phyloP scores from a whole-genome alignment of 2,888 invertebrate genomes.

The Drosophila bunnanda region DNA sequence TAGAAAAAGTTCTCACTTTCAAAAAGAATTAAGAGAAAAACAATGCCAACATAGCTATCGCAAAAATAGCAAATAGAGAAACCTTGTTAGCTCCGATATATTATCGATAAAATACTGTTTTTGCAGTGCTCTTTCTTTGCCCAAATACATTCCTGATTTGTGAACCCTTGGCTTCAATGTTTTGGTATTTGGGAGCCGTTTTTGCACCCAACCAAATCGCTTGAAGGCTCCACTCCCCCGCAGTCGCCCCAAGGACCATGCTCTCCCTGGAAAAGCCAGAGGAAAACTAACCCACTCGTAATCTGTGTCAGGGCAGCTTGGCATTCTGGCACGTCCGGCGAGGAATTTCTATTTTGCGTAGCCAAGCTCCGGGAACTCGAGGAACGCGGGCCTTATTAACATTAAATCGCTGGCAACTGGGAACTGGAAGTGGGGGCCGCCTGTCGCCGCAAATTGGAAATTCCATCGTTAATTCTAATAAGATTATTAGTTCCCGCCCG shows the following conservation, averaged over 20 bases:
- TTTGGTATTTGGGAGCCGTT: slow-evolving; percentile 11
- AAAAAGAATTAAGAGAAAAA: too few relatives aligned
- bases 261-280: neutral
- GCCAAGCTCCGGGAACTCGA: slow-evolving; percentile 16
- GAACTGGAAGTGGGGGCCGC: slow-evolving; percentile 21
- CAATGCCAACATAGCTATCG: too few relatives aligned
- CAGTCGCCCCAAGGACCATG: neutral
- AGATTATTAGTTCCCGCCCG: slow-evolving; percentile 81
- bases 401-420: slow-evolving; percentile 66
- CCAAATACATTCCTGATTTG: slow-evolving; percentile 17
- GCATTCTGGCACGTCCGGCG: slow-evolving; percentile 63
- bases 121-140: neutral
- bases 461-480: slow-evolving; percentile 82
- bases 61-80: too few relatives aligned
- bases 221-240: neutral
- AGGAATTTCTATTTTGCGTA: slow-evolving; percentile 76
- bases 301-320: slow-evolving; percentile 72
- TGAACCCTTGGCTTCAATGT: slow-evolving; percentile 10
- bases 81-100: neutral
- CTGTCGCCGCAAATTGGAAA: slow-evolving; percentile 77
- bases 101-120: neutral
- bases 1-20: too few relatives aligned
- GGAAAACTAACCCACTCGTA: slow-evolving; percentile 35
- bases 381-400: slow-evolving; percentile 74
- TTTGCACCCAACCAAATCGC: slow-evolving; percentile 17